A percentile compares a stretch with the other conserved stretches of the same genome.
phyloP scores from a whole-genome alignment of 2,797 vertebrate species.

The Spondyliosoma cantharus region DNA sequence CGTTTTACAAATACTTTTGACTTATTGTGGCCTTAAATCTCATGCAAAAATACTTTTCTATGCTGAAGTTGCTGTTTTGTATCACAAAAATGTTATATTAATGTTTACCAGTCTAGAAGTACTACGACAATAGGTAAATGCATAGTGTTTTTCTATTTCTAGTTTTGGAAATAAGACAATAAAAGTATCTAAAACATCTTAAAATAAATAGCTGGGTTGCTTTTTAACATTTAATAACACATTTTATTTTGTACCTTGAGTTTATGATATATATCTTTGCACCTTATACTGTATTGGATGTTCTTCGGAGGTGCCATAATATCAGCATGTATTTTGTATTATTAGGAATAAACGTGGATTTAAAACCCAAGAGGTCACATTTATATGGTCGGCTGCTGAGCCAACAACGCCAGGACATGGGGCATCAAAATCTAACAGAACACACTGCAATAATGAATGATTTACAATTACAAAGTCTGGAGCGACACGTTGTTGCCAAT shows the following conservation, averaged over 20 bases:
- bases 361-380: slow-evolving; percentile 27
- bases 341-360: slow-evolving; percentile 17
- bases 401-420: slow-evolving; percentile 8
- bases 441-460: slow-evolving; percentile 1
- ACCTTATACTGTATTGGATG: background rate
- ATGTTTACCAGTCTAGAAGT: background rate
- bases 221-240: background rate
- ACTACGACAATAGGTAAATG: background rate
- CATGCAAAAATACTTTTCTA: background rate
- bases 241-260: background rate
- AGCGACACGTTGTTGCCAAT: slow-evolving; percentile 46
- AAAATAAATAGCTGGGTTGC: background rate
- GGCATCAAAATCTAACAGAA: slow-evolving; percentile 23
- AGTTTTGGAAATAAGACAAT: background rate
- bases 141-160: background rate
- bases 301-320: background rate
- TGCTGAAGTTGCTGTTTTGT: background rate
- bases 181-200: background rate
- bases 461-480: slow-evolving; percentile 26
- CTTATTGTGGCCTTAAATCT: background rate
- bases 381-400: slow-evolving; percentile 13
- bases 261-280: background rate
- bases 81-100: background rate
- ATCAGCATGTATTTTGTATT: background rate
- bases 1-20: background rate